These are phyloP conservation scores for Brienomyrus longianalis DNA, from an alignment of 2,113 vertebrate genomes.

Conservation along the genomic window DNA sequence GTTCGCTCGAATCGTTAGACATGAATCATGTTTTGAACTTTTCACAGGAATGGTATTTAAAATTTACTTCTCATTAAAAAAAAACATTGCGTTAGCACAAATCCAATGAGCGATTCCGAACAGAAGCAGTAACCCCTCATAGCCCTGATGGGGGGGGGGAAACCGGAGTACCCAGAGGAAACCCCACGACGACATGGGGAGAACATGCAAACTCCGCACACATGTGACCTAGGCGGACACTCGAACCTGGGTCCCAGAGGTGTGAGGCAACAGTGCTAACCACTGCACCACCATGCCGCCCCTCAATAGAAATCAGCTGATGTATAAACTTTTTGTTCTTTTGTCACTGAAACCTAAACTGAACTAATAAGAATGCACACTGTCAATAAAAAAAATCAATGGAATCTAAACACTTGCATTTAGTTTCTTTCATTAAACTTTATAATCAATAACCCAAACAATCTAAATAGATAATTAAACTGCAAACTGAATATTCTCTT, in stretches of 20 bases:
- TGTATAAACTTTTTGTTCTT: neutral
- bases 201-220: no score
- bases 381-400: neutral
- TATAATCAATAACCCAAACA: neutral
- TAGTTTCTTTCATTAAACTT: neutral
- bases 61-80: neutral
- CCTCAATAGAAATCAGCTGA: neutral
- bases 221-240: no score
- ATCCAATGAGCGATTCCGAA: neutral
- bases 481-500: neutral
- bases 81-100: neutral
- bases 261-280: no score
- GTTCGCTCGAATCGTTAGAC: neutral
- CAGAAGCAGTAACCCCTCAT: neutral
- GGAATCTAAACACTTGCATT: neutral
- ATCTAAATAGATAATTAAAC: neutral
- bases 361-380: neutral
- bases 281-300: no score
- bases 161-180: no score
- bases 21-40: neutral
- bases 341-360: neutral
- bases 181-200: no score
- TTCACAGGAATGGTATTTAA: neutral
- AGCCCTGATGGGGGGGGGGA: neutral
- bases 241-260: no score